Base-by-base conservation (phyloP, 2,797 vertebrate species). In the Columba guinea region DNA sequence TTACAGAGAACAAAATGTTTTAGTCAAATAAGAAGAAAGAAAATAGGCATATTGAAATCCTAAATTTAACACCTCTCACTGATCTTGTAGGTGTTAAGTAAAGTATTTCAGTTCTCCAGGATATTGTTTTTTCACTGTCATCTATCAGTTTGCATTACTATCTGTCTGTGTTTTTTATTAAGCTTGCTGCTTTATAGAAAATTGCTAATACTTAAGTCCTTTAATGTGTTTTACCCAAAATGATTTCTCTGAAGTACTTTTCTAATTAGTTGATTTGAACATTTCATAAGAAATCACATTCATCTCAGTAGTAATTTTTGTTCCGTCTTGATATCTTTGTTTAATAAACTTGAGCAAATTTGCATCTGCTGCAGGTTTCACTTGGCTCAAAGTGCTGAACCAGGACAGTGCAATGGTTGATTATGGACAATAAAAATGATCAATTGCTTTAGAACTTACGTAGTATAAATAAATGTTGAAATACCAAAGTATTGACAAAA, bases 151-250 rank as follows among this genome's bases (percentile, higher is more conserved):
- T 88, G 41, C 60, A 41, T 46, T 94, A 24, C 59, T 81, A 1
- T 84, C 63, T 90, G 30, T 82, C 48, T 93, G 20, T 70, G 27
- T 11, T n/a, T 96, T 94, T 82, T 89, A 56, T 92, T 92, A 83
- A 87, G 32, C 26, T 80, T 89, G 46, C 53, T 93, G 37, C 48
- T 77, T 94, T 89, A 32, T 30, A 89, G 65, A 17, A 91, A 84
- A 77, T 91, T 91, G 44, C 52, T 64, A 70, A 76, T 73, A 78
- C 27, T 87, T 91, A 92, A 88, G 64, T 84, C 23, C 30, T 88
- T 93, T 62, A 76, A 53, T 39, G 13, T 59, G 23, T 89, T 94
- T 94, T 89, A 10, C 28, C 53, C 35, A 22, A 63, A 95, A 84
- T 79, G 1, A 23, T 91, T 93, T 84, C 65, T 80, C 32, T 62